Conservation (phyloP, 2,888 invertebrate genomes). For the Acronicta aceris region DNA sequence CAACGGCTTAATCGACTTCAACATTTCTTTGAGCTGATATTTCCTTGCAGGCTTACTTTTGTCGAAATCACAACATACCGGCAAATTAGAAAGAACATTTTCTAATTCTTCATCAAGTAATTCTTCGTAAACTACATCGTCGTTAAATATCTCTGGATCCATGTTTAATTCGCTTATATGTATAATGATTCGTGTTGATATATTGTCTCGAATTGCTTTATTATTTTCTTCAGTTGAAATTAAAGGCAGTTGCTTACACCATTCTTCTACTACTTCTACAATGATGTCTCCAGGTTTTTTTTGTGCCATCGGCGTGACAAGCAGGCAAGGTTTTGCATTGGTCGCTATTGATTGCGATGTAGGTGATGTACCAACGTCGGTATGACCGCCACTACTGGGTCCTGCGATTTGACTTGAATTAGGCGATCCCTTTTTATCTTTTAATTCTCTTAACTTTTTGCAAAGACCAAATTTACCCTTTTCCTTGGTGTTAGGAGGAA, state of each 20-base stretch:
- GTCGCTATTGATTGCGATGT: constrained; percentile 34
- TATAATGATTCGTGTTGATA: constrained; percentile 69
- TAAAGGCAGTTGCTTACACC: constrained; percentile 72
- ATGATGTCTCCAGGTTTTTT: constrained; percentile 69
- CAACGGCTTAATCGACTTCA: constrained; percentile 65
- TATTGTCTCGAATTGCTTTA: constrained; percentile 60
- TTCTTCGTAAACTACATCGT: constrained; percentile 64
- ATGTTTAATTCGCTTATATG: constrained; percentile 73
- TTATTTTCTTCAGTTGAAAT: constrained; percentile 53
- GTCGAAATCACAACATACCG: constrained; percentile 56
- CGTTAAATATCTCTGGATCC: constrained; percentile 65
- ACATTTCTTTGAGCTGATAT: constrained; percentile 60
- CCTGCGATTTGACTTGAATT: constrained; percentile 56
- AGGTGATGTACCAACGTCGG: constrained; percentile 9
- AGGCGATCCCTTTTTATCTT: constrained; percentile 14
- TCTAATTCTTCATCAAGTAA: constrained; percentile 70
- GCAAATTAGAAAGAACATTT: constrained; percentile 59
- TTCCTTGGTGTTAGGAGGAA: constrained; percentile 36
- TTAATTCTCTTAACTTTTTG: constrained; percentile 31
- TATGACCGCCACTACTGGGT: constrained; percentile 47
- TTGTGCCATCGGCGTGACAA: constrained; percentile 20
- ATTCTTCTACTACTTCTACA: constrained; percentile 67
- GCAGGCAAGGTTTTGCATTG: constrained; percentile 34
- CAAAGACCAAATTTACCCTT: constrained; percentile 25
- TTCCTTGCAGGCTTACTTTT: constrained; percentile 60